These are phyloP conservation scores for Hypolimnas misippus DNA, from an alignment of 2,888 invertebrate genomes.

Conservation along the genomic window DNA sequence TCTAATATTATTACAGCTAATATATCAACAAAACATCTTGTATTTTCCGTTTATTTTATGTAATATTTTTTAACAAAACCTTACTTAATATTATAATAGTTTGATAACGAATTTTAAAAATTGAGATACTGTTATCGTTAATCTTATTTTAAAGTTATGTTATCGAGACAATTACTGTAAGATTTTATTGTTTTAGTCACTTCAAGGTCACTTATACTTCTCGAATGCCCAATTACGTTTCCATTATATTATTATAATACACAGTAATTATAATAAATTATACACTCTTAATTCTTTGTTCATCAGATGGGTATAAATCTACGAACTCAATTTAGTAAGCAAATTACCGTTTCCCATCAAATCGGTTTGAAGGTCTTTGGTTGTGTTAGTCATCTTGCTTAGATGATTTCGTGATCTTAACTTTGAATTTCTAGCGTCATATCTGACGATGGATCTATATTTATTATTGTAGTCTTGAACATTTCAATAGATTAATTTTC, in stretches of 20 bases:
- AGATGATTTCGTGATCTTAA: slow-evolving; percentile 23
- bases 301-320: slow-evolving; percentile 51
- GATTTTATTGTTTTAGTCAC: slow-evolving; percentile 46
- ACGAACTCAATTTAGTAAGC: slow-evolving; percentile 53
- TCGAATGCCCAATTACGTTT: slow-evolving; percentile 45
- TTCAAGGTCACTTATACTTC: slow-evolving; percentile 53
- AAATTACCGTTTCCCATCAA: slow-evolving; percentile 59
- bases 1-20: not conserved
- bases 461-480: too few species aligned
- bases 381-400: slow-evolving; percentile 45
- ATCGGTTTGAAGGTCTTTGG: slow-evolving; percentile 47
- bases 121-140: not conserved
- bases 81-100: not conserved
- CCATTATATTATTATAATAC: slow-evolving; percentile 54
- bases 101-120: not conserved
- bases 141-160: not conserved
- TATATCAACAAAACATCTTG: not conserved
- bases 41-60: not conserved
- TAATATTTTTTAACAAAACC: not conserved
- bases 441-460: not conserved
- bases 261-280: slow-evolving; percentile 59
- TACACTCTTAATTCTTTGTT: slow-evolving; percentile 57
- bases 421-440: not conserved
- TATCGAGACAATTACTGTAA: not conserved
- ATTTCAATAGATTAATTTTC: too few species aligned